Evolutionary conservation across 2,888 invertebrate genomes (phyloP).

Genomic region (Acanthococcus lagerstroemiae): DNA sequence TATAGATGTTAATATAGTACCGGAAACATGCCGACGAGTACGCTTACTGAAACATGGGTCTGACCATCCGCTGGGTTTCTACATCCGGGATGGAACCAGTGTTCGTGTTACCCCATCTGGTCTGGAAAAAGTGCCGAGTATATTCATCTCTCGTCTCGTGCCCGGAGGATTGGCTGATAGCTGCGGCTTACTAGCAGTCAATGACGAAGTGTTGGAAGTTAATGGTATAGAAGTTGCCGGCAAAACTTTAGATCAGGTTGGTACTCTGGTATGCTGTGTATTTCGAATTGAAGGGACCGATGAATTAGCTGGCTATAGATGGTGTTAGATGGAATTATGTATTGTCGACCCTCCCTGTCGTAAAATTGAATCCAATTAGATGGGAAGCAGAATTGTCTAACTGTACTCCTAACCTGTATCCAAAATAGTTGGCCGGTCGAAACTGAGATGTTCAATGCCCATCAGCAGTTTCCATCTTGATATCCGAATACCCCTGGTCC

Average conservation of each 20-base stretch:
- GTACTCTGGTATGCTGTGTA: no score
- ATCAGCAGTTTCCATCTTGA: no score
- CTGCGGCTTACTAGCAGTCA: slow-evolving; percentile 92
- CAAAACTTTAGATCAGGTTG: slow-evolving; percentile 90
- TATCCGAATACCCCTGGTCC: no score
- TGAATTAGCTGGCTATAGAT: no score
- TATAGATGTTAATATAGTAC: slow-evolving; percentile 98
- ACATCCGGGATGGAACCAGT: slow-evolving; percentile 66
- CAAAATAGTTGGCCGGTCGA: no score
- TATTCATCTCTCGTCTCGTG: slow-evolving; percentile 93
- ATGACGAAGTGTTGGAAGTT: slow-evolving; percentile 98
- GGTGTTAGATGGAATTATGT: no score
- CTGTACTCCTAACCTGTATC: no score
- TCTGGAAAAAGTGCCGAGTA: slow-evolving; percentile 75
- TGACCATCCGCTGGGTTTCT: slow-evolving; percentile 95
- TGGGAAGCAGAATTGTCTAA: no score
- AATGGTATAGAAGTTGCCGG: slow-evolving; percentile 99
- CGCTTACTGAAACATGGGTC: slow-evolving; percentile 92
- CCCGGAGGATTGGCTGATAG: slow-evolving; percentile 96
- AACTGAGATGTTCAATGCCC: no score
- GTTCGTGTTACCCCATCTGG: slow-evolving; percentile 81
- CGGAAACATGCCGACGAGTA: slow-evolving; percentile 91
- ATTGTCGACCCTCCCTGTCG: no score
- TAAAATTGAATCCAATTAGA: no score
- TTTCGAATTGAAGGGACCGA: no score